These are phyloP conservation scores for Melanerpes aurifrons DNA, from an alignment of 2,113 vertebrate genomes.

Conservation along the genomic window DNA sequence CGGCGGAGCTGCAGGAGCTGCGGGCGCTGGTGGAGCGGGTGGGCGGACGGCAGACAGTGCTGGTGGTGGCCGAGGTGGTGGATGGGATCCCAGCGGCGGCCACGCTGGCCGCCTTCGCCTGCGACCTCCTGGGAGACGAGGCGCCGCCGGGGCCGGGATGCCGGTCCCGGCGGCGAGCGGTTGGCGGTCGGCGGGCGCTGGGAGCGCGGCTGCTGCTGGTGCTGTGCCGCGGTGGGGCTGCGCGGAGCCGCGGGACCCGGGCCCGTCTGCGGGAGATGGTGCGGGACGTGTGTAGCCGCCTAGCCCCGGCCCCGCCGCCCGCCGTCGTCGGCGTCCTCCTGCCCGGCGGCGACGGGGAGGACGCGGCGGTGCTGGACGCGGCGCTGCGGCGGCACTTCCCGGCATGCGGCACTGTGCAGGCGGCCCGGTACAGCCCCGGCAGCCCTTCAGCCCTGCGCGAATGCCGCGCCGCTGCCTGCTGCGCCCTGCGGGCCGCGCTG, in stretches of 20 bases:
- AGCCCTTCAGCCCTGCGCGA: background rate
- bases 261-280: slow-evolving; percentile 70
- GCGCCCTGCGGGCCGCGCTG: slow-evolving; percentile 66
- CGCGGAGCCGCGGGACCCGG: slow-evolving; percentile 20
- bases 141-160: background rate
- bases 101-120: slow-evolving; percentile 62
- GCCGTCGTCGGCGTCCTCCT: slow-evolving; percentile 34
- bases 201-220: slow-evolving; percentile 30
- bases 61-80: slow-evolving; percentile 71
- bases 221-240: slow-evolving; percentile 59
- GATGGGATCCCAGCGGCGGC: slow-evolving; percentile 48
- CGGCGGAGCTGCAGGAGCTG: slow-evolving; percentile 37
- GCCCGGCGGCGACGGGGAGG: background rate
- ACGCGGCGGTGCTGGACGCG: slow-evolving; percentile 10
- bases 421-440: slow-evolving; percentile 44
- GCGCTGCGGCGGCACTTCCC: slow-evolving; percentile 51
- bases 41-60: slow-evolving; percentile 64
- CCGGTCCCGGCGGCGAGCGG: background rate
- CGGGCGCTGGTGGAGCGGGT: slow-evolving; percentile 63
- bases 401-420: slow-evolving; percentile 67
- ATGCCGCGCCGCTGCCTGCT: slow-evolving; percentile 52
- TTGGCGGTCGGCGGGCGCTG: background rate
- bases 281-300: slow-evolving; percentile 68
- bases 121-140: slow-evolving; percentile 50
- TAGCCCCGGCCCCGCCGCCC: background rate